Evolutionary conservation across 2,888 invertebrate species (phyloP).

Genomic region (Drosophila pseudotakahashii): DNA sequence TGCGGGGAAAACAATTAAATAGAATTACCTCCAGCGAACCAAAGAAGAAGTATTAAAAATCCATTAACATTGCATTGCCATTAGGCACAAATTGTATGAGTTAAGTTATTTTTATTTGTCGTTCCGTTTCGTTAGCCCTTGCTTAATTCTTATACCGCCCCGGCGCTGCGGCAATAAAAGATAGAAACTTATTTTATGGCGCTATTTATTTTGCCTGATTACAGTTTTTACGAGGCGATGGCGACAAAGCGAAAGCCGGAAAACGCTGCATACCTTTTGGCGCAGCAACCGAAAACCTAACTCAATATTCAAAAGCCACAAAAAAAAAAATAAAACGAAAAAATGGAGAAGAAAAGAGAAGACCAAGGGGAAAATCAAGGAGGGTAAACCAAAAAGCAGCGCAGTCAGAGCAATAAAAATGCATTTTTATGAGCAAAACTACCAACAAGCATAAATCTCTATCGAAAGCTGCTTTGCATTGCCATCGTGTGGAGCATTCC

Average conservation of each 20-base stretch:
- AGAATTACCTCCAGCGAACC: conserved; percentile 36
- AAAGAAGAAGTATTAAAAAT: conserved; percentile 57
- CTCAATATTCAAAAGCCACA: conserved; percentile 74
- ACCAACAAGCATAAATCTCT: conserved; percentile 79
- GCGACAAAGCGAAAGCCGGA: conserved; percentile 50
- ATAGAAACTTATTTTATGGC: conserved; percentile 80
- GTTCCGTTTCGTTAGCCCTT: conserved; percentile 34
- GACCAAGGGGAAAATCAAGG: background rate
- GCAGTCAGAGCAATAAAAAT: conserved; percentile 75
- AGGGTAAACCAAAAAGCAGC: conserved; percentile 46
- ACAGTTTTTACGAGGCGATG: conserved; percentile 75
- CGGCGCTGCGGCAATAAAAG: conserved; percentile 66
- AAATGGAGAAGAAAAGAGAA: background rate
- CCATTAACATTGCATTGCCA: conserved; percentile 54
- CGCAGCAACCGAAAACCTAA: conserved; percentile 61
- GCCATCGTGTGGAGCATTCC: conserved; percentile 45
- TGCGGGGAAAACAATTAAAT: conserved; percentile 62
- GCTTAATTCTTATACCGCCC: conserved; percentile 66
- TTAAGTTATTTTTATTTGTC: conserved; percentile 63
- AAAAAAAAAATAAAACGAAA: too few relatives aligned
- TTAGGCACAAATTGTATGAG: conserved; percentile 69
- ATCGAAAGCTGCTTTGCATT: conserved; percentile 80
- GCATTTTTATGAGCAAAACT: conserved; percentile 80
- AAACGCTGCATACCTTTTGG: conserved; percentile 54
- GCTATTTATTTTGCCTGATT: conserved; percentile 77